Percentiles rank a stretch among this genome's conserved stretches.
phyloP scores from a whole-genome alignment of 2,888 invertebrate species.

The Drosophila planitibia region DNA sequence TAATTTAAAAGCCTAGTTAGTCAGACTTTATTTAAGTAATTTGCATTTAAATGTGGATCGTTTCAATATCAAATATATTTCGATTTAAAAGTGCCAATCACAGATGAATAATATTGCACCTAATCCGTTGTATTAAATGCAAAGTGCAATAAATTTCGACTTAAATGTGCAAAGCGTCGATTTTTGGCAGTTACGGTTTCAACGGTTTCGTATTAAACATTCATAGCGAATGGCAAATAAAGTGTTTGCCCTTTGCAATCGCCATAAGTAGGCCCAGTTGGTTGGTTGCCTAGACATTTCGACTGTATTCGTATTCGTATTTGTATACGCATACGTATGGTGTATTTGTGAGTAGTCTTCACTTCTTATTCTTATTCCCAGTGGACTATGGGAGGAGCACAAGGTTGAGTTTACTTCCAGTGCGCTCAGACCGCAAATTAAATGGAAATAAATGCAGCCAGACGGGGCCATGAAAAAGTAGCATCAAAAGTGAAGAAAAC shows the following conservation, averaged over 20 bases:
- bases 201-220: slow-evolving; percentile 42
- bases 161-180: slow-evolving; percentile 22
- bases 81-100: not conserved
- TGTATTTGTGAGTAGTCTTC: not conserved
- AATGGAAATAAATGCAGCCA: slow-evolving; percentile 69
- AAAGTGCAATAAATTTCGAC: slow-evolving; percentile 6
- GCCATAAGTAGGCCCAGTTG: slow-evolving; percentile 4
- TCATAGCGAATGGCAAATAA: slow-evolving; percentile 36
- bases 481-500: slow-evolving; percentile 18
- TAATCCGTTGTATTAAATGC: not conserved
- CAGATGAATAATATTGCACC: not conserved
- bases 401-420: slow-evolving; percentile 15
- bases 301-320: slow-evolving; percentile 1
- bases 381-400: slow-evolving; percentile 12
- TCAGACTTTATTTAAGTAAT: not conserved
- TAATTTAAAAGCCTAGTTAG: not conserved
- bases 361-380: slow-evolving; percentile 7
- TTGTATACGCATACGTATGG: not conserved
- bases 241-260: slow-evolving; percentile 15
- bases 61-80: not conserved
- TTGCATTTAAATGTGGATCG: not conserved
- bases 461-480: slow-evolving; percentile 22
- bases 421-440: slow-evolving; percentile 57
- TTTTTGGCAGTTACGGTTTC: slow-evolving; percentile 17
- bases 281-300: not conserved